phyloP scores from a whole-genome alignment of 2,797 vertebrate species.

The Serranus cabrilla region DNA sequence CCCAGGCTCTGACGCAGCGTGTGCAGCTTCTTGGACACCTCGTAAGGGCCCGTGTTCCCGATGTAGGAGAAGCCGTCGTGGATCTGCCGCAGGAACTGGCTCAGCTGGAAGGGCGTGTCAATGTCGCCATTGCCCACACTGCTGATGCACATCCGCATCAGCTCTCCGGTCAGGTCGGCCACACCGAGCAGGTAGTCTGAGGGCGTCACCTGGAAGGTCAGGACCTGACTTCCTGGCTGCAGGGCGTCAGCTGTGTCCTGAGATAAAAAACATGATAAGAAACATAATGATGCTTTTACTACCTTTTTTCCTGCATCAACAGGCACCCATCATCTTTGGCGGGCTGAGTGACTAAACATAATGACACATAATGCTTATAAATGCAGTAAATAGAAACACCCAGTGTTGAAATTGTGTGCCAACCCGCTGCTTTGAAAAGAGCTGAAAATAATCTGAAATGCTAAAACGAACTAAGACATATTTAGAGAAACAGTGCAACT shows the following conservation, averaged over 20 bases:
- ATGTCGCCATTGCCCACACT: constrained; percentile 98
- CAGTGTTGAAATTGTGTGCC: neutral
- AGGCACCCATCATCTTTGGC: constrained; percentile 2
- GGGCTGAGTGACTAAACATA: constrained; percentile 18
- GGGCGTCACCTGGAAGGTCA: constrained; percentile 94
- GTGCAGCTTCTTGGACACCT: constrained; percentile 98
- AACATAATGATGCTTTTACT: no score
- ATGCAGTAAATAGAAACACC: neutral
- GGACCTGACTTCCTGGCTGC: constrained; percentile 58
- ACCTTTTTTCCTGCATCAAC: constrained; percentile 2
- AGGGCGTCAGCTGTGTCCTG: constrained; percentile 66
- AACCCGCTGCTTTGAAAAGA: neutral
- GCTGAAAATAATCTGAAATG: neutral
- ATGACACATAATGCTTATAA: constrained; percentile 34
- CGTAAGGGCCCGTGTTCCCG: constrained; percentile 97
- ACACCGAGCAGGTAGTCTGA: constrained; percentile 97
- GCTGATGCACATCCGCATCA: constrained; percentile 98
- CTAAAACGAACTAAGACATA: neutral
- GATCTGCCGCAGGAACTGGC: constrained; percentile 95
- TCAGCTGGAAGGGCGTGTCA: constrained; percentile 97
- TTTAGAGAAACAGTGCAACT: neutral
- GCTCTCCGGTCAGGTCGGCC: constrained; percentile 96
- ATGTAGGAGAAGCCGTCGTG: constrained; percentile 97
- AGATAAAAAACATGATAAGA: neutral
- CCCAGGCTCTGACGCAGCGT: constrained; percentile 95